Evolutionary conservation across 2,888 invertebrate species (phyloP), one percentile per base, ranked within the genome.

Genomic region (Trichopria drosophilae): DNA sequence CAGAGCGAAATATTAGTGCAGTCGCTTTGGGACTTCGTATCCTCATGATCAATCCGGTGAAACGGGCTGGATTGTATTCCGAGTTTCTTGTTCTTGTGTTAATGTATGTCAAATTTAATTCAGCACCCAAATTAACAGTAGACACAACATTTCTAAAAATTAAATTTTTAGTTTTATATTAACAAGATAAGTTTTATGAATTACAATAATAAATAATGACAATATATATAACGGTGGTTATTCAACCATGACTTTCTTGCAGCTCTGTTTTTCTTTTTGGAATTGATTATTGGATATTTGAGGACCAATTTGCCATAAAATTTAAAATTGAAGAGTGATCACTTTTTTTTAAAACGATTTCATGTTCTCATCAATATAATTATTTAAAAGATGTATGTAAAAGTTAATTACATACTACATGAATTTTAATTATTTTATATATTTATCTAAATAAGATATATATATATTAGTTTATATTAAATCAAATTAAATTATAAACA

Each of bases 31-130:
- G 91, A 57, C 87, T 87, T 42, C 88, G 77, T 71, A 91, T 86
- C 67, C 88, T 82, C 90, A 91, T 90, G 1, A 91, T 84, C 12
- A 91, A 84, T 9, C 90, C 91, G 66, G 88, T 86, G 69, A 91
- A 91, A 59, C 90, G 79, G 5, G 85, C 82, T 6, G 91, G 91
- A 67, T 88, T 89, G 64, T 90, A 91, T 73, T 91, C 91, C 0
- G 90, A 88, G 73, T 87, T 90, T 57, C 91, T 79, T 3, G 90
- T 90, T 42, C 87, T 82, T 54, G 85, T 85, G 69, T 90, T 90
- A 48, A 91, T 88, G 51, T 83, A 82, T 63, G 85, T 80, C 24
- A 91, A 76, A 66, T 88, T 83, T 48, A 91, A 74, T 67, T 84
- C 83, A 69, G 87, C 86, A 13, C 84, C 84, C 54, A 91, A 77